Evolutionary conservation across 2,888 invertebrate species (phyloP).

Genomic region (Scrobipalpa costella): DNA sequence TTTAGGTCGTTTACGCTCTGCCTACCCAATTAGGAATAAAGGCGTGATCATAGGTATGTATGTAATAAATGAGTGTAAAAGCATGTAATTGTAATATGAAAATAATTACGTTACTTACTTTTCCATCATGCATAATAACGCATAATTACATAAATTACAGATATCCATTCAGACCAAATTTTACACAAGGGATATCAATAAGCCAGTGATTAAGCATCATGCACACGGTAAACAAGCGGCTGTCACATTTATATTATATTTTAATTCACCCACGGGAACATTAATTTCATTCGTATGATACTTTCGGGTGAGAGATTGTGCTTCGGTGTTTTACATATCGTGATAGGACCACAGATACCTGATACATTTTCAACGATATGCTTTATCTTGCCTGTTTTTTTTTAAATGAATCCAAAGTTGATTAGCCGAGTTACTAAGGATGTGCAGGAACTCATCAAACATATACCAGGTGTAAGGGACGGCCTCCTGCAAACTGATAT

Average conservation of each 20-base stretch:
- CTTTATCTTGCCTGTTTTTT: too few species aligned
- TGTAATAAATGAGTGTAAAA: too few species aligned
- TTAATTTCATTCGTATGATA: constrained; percentile 27
- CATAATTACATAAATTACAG: not conserved
- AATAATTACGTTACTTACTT: not conserved
- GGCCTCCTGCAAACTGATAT: too few species aligned
- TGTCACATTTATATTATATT: constrained; percentile 31
- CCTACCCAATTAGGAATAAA: too few species aligned
- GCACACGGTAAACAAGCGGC: not conserved
- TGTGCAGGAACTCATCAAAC: too few species aligned
- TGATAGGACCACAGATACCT: not conserved
- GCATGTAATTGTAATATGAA: too few species aligned
- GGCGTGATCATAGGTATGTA: too few species aligned
- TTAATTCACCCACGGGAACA: constrained; percentile 29
- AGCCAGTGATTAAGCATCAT: constrained; percentile 26
- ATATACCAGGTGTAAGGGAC: too few species aligned
- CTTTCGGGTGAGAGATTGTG: not conserved
- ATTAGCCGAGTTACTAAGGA: too few species aligned
- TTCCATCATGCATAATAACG: not conserved
- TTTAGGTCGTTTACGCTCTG: too few species aligned
- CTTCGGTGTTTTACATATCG: not conserved
- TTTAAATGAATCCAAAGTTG: too few species aligned
- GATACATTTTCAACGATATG: not conserved
- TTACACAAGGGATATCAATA: constrained; percentile 17
- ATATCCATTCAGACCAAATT: not conserved